phyloP scores from a whole-genome alignment of 2,113 vertebrate genomes.

The Leptocoma aspasia region DNA sequence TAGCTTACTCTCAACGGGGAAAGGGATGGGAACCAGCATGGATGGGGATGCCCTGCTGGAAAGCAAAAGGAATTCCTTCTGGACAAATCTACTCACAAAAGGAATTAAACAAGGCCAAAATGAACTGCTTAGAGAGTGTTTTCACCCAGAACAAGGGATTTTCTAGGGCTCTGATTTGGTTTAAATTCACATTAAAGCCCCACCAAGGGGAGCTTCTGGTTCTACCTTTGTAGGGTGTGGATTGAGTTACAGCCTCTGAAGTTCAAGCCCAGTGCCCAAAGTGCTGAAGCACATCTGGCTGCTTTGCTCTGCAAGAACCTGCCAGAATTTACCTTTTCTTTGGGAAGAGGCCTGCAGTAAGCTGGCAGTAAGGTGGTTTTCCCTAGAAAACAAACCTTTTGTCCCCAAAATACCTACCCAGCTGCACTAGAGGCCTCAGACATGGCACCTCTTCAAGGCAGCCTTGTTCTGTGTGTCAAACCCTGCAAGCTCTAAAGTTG shows the following conservation, averaged over 20 bases:
- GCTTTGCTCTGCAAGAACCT: neutral
- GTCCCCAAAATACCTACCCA: neutral
- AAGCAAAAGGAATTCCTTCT: neutral
- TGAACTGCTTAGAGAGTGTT: fast-evolving
- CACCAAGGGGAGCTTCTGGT: neutral
- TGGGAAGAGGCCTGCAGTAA: neutral
- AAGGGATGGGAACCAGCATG: fast-evolving
- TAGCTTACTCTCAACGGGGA: neutral
- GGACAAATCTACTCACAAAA: neutral
- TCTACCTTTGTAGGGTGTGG: neutral
- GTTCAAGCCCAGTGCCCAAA: neutral
- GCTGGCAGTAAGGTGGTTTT: neutral
- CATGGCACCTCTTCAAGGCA: neutral
- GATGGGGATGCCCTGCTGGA: neutral
- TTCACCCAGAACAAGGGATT: neutral
- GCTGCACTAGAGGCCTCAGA: neutral
- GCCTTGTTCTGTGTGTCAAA: neutral
- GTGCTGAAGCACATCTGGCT: fast-evolving
- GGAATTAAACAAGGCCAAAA: neutral
- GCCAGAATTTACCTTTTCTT: neutral
- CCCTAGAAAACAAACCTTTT: neutral
- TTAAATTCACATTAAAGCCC: neutral
- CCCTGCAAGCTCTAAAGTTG: neutral
- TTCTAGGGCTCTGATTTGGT: neutral
- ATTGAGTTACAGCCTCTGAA: too few relatives aligned